Conservation (phyloP, 2,888 invertebrate genomes). For the Tipula confusa region DNA sequence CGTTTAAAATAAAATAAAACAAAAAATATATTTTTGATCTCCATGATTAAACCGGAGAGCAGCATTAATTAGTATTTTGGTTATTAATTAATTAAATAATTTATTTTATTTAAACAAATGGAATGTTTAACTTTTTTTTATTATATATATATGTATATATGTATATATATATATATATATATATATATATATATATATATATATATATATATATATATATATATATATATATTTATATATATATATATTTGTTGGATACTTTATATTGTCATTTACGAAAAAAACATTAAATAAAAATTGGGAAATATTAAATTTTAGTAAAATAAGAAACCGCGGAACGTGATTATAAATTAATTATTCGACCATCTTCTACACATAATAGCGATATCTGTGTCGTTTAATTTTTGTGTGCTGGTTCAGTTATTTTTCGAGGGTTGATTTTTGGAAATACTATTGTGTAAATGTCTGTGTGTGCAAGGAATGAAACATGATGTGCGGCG, state of each 20-base stretch:
- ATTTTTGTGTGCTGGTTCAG: background rate
- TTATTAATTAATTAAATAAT: background rate
- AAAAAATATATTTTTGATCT: background rate
- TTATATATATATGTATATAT: background rate
- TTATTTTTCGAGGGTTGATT: background rate
- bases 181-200: background rate
- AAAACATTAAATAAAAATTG: background rate
- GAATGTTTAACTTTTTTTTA: background rate
- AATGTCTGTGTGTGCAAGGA: background rate
- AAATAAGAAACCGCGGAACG: background rate
- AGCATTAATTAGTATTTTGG: background rate
- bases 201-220: background rate
- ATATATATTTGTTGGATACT: no score
- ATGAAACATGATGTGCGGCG: background rate
- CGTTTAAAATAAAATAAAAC: background rate
- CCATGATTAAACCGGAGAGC: background rate
- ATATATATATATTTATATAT: background rate
- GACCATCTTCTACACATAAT: no score
- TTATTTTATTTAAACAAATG: constrained; percentile 20
- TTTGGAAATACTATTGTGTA: background rate
- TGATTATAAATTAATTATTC: background rate
- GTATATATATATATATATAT: background rate
- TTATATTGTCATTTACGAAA: background rate
- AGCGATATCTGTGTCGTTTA: background rate
- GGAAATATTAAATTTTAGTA: background rate